Conservation (phyloP, 2,888 invertebrate species). For the Drosophila ezoana region DNA sequence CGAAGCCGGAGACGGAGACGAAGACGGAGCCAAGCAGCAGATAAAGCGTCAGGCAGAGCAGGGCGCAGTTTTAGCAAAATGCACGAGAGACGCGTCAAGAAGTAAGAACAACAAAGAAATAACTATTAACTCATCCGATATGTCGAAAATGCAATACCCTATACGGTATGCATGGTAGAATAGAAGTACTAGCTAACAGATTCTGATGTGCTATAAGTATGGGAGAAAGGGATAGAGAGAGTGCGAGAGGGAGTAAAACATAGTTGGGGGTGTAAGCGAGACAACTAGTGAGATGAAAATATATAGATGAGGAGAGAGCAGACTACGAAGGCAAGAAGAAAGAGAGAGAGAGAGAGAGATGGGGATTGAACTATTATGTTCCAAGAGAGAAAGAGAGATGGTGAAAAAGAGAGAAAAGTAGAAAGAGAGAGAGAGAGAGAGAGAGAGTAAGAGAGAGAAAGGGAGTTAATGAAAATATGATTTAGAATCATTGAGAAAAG, state of each 20-base stretch:
- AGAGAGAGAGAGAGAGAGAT: not conserved
- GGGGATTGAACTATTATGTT: not conserved
- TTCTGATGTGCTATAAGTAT: no score
- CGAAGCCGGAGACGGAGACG: not conserved
- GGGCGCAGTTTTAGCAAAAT: constrained; percentile 48
- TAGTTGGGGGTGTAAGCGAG: no score
- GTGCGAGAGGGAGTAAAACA: not conserved
- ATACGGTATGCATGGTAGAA: no score
- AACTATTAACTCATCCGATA: no score
- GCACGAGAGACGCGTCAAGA: constrained; percentile 84
- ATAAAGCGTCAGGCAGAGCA: not conserved
- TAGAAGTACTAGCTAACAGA: no score
- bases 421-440: not conserved
- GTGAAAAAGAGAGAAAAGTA: no score
- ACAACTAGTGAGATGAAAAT: not conserved
- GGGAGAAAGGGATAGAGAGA: no score
- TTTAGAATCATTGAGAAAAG: no score
- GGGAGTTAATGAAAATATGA: no score
- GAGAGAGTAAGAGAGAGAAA: no score
- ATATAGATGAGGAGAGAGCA: not conserved
- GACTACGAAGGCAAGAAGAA: not conserved
- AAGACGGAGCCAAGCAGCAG: constrained; percentile 3
- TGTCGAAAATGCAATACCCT: not conserved
- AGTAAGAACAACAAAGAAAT: constrained; percentile 63
- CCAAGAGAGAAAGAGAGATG: not conserved